Evolutionary conservation across 2,888 invertebrate species (phyloP).

Genomic region (Plusia festucae): DNA sequence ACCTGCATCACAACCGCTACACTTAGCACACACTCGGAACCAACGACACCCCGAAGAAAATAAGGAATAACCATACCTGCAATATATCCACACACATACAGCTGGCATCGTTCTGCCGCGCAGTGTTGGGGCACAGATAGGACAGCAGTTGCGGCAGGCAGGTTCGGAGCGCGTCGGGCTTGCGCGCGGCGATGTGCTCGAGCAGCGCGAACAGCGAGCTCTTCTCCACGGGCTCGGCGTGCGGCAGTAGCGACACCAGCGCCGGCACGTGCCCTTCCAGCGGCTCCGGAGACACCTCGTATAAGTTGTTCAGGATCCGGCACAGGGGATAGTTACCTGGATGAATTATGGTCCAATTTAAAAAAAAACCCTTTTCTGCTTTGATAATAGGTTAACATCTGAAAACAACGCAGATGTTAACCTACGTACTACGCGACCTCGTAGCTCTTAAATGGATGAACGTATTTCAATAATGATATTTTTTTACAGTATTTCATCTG

Average conservation of each 20-base stretch:
- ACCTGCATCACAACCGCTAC: slow-evolving; percentile 78
- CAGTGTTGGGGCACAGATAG: slow-evolving; percentile 89
- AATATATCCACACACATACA: slow-evolving; percentile 86
- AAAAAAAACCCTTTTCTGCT: not conserved
- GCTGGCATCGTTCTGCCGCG: slow-evolving; percentile 77
- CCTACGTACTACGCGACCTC: no score
- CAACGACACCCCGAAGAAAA: no score
- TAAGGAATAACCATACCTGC: slow-evolving; percentile 65
- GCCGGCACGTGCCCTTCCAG: slow-evolving; percentile 95
- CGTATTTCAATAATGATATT: no score
- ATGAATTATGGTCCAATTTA: slow-evolving; percentile 53
- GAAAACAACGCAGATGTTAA: no score
- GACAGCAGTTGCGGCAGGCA: slow-evolving; percentile 95
- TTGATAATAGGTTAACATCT: not conserved
- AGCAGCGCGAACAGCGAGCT: slow-evolving; percentile 95
- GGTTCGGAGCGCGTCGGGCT: slow-evolving; percentile 94
- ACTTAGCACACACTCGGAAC: no score
- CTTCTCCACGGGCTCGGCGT: slow-evolving; percentile 96
- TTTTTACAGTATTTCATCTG: no score
- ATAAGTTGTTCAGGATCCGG: slow-evolving; percentile 96
- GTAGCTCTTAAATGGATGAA: no score
- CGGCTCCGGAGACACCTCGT: slow-evolving; percentile 95
- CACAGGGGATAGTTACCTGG: slow-evolving; percentile 96
- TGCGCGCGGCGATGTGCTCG: slow-evolving; percentile 94
- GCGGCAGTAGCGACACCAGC: slow-evolving; percentile 93